Conservation (phyloP, 2,113 vertebrate species). For the Gallinago paraguaiae region DNA sequence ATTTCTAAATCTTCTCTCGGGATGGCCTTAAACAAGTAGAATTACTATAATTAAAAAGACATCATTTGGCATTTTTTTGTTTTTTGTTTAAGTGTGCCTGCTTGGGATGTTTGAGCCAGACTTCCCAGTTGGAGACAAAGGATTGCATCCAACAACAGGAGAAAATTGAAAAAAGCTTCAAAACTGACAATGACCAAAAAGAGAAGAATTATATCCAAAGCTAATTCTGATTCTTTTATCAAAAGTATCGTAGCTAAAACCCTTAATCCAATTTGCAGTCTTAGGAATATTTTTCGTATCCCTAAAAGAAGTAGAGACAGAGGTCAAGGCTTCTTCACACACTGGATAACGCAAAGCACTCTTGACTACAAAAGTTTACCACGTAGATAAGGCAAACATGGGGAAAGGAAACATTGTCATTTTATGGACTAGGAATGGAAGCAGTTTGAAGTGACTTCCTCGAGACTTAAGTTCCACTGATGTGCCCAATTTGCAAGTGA, state of each 20-base stretch:
- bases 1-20: background rate
- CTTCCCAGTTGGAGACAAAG: background rate
- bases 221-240: background rate
- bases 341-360: background rate
- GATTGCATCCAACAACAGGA: background rate
- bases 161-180: background rate
- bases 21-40: background rate
- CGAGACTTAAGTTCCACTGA: background rate
- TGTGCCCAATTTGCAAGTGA: background rate
- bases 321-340: background rate
- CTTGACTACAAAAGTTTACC: background rate
- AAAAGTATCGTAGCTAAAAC: background rate
- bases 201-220: background rate
- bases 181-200: background rate
- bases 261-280: background rate
- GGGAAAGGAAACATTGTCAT: background rate
- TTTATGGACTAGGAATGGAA: background rate
- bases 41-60: background rate
- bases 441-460: background rate
- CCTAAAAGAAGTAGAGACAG: background rate
- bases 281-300: background rate
- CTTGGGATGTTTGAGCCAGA: background rate
- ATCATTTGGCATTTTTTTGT: background rate
- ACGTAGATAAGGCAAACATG: background rate
- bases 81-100: background rate